These are phyloP conservation scores for Petrocephalus microphthalmus DNA, from an alignment of 2,113 vertebrate species.

Conservation along the genomic window DNA sequence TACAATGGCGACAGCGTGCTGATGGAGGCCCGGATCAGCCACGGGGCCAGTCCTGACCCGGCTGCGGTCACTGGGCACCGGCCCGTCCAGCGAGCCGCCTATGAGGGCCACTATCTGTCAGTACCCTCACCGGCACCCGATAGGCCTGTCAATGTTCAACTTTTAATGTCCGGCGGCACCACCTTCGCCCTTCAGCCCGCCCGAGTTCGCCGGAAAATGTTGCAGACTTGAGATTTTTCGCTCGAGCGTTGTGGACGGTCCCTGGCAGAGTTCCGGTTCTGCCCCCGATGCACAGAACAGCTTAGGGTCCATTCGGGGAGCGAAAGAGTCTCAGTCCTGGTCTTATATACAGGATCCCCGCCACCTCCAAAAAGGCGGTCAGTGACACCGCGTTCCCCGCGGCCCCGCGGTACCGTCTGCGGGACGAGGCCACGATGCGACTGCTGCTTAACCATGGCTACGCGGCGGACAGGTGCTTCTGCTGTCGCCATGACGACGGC, in stretches of 20 bases:
- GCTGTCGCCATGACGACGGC: constrained; percentile 64
- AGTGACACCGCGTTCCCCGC: constrained; percentile 76
- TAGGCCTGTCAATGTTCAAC: constrained; percentile 9
- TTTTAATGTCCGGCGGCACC: not conserved
- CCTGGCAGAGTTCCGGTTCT: not conserved
- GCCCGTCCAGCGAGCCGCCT: constrained; percentile 74
- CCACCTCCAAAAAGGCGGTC: constrained; percentile 67
- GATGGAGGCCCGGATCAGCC: constrained; percentile 73
- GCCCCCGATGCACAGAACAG: not conserved
- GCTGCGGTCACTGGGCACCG: constrained; percentile 67
- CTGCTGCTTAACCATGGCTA: constrained; percentile 77
- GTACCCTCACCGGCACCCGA: constrained; percentile 33
- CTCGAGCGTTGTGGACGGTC: not conserved
- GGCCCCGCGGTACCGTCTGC: constrained; percentile 77
- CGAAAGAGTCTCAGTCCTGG: not conserved
- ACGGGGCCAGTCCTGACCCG: constrained; percentile 72
- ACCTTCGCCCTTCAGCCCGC: not conserved
- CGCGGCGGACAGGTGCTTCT: constrained; percentile 68
- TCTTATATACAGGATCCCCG: constrained; percentile 57
- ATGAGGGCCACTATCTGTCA: constrained; percentile 77
- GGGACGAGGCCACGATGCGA: constrained; percentile 79
- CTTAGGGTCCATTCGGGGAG: not conserved
- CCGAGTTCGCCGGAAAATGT: not conserved
- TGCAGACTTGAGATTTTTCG: not conserved
- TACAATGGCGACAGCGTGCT: constrained; percentile 67